These are phyloP conservation scores for Mastomys coucha DNA, from an alignment of 2,113 vertebrate genomes.

Conservation along the genomic window DNA sequence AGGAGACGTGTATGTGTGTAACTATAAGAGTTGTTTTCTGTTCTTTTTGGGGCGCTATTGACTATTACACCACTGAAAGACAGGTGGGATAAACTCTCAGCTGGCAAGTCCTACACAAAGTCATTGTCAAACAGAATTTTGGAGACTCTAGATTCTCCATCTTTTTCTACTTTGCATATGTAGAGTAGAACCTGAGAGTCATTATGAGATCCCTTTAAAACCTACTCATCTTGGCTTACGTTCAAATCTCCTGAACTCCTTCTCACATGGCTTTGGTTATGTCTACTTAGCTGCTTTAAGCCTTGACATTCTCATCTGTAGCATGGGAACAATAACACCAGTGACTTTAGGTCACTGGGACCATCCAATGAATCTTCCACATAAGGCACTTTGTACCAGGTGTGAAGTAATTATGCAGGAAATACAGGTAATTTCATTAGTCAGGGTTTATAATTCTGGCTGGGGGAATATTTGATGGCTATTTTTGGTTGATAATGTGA, in stretches of 20 bases:
- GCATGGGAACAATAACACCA: neutral
- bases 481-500: neutral
- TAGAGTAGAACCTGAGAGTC: neutral
- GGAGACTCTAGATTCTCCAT: neutral
- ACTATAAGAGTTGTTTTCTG: neutral
- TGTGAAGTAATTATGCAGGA: slow-evolving; percentile 6
- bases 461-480: neutral
- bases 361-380: neutral
- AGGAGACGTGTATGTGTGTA: neutral
- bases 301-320: slow-evolving; percentile 39
- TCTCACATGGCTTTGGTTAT: neutral
- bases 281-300: neutral
- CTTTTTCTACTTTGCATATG: neutral
- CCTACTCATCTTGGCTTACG: neutral
- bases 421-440: neutral
- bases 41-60: neutral
- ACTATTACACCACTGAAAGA: neutral
- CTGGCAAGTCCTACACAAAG: neutral
- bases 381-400: neutral
- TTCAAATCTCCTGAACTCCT: neutral
- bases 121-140: neutral
- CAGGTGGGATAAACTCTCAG: neutral
- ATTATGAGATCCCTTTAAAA: neutral
- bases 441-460: neutral
- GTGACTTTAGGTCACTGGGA: neutral